These are phyloP conservation scores for Crossocerus cetratus DNA, from an alignment of 2,888 invertebrate genomes.

Conservation along the genomic window DNA sequence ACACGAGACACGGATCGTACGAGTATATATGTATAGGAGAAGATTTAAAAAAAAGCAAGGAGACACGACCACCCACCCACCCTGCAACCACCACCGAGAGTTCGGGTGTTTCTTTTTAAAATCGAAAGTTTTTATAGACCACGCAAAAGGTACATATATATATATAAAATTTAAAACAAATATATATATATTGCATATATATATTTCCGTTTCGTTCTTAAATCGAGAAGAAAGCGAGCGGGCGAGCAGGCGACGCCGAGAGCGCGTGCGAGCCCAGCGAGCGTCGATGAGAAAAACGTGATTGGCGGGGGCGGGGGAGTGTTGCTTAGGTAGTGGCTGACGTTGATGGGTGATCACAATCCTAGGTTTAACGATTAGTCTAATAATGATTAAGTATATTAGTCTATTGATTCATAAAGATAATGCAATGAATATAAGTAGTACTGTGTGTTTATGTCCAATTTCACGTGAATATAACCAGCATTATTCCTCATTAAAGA, in stretches of 20 bases:
- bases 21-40: too few species aligned
- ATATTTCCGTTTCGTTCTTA: slow-evolving; percentile 63
- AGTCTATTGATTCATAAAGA: slow-evolving; percentile 76
- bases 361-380: slow-evolving; percentile 76
- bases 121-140: slow-evolving; percentile 8
- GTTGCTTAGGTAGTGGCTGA: slow-evolving; percentile 74
- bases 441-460: slow-evolving; percentile 77
- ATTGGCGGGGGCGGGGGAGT: slow-evolving; percentile 39
- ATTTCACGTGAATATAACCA: slow-evolving; percentile 76
- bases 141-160: slow-evolving; percentile 26
- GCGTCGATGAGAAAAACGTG: too few species aligned
- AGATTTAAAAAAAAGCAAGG: too few species aligned
- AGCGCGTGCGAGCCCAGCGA: too few species aligned
- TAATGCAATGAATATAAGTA: slow-evolving; percentile 77
- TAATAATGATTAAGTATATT: slow-evolving; percentile 77
- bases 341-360: slow-evolving; percentile 77
- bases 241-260: too few species aligned
- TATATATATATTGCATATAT: slow-evolving; percentile 49
- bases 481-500: slow-evolving; percentile 73
- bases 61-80: too few species aligned
- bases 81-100: slow-evolving; percentile 26
- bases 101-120: slow-evolving; percentile 35
- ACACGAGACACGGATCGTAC: slow-evolving; percentile 2
- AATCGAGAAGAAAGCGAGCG: slow-evolving; percentile 47
- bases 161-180: slow-evolving; percentile 41